phyloP scores from a whole-genome alignment of 2,888 invertebrate species.

The Ennomos quercinarius region DNA sequence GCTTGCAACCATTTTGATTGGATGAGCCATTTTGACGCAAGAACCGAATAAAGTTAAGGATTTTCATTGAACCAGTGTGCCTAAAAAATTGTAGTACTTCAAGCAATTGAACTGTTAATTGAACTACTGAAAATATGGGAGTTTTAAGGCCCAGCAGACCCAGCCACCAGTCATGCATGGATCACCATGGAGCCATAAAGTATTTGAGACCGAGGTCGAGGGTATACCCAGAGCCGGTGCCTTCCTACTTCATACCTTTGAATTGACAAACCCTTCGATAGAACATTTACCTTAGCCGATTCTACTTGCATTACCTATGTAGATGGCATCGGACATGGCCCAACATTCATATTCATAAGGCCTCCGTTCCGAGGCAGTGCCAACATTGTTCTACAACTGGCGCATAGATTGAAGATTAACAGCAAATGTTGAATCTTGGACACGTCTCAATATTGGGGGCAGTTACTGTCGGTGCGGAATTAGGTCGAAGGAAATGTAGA shows the following conservation, averaged over 20 bases:
- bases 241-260: background rate
- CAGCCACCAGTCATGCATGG: too few relatives aligned
- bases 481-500: background rate
- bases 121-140: too few relatives aligned
- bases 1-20: too few relatives aligned
- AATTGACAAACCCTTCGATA: background rate
- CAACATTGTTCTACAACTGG: constrained; percentile 10
- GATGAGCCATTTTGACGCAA: too few relatives aligned
- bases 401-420: constrained; percentile 18
- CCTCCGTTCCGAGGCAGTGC: constrained; percentile 1
- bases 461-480: background rate
- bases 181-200: too few relatives aligned
- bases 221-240: too few relatives aligned
- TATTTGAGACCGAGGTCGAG: too few relatives aligned
- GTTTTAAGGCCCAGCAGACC: too few relatives aligned
- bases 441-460: constrained; percentile 7
- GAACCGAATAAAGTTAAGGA: too few relatives aligned
- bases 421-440: constrained; percentile 13
- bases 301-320: constrained; percentile 9
- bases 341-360: constrained; percentile 27
- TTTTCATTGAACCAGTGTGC: too few relatives aligned
- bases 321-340: constrained; percentile 16
- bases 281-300: constrained; percentile 10
- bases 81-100: too few relatives aligned
- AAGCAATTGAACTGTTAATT: too few relatives aligned